Conservation (phyloP, 2,888 invertebrate species). For the Rhorus exstirpatorius region DNA sequence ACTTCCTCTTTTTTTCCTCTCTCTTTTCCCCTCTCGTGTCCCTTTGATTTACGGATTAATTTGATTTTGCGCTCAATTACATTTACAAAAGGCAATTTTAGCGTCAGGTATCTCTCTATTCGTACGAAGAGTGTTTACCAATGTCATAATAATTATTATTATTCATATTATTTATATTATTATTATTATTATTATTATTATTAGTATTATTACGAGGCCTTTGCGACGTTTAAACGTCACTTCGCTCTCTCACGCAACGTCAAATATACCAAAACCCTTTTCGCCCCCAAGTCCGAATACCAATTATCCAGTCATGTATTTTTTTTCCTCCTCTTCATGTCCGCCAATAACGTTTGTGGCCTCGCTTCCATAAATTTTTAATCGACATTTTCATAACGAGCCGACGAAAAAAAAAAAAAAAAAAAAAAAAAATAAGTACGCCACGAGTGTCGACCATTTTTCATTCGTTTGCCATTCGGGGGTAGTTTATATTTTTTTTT, state of each 20-base stretch:
- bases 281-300: slow-evolving; percentile 37
- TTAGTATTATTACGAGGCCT: slow-evolving; percentile 11
- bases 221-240: slow-evolving; percentile 49
- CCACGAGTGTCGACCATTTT: slow-evolving; percentile 14
- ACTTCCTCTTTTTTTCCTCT: slow-evolving; percentile 37
- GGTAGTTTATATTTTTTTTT: background rate
- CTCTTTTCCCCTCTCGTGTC: slow-evolving; percentile 64
- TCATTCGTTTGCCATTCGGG: slow-evolving; percentile 1
- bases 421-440: too few relatives aligned
- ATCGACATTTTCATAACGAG: slow-evolving; percentile 43
- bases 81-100: slow-evolving; percentile 83
- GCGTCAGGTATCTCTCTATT: slow-evolving; percentile 66
- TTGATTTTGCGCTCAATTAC: slow-evolving; percentile 85
- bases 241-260: slow-evolving; percentile 62
- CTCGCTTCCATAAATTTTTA: slow-evolving; percentile 56
- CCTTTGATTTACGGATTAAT: slow-evolving; percentile 80
- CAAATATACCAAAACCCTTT: background rate
- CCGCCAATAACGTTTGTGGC: slow-evolving; percentile 18
- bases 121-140: slow-evolving; percentile 51
- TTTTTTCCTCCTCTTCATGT: slow-evolving; percentile 11
- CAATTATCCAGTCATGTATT: slow-evolving; percentile 62
- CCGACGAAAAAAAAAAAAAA: background rate
- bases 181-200: slow-evolving; percentile 7
- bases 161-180: background rate
- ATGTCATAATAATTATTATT: slow-evolving; percentile 3